Evolutionary conservation across 2,888 invertebrate species (phyloP).

Genomic region (Odontomyia ornata): DNA sequence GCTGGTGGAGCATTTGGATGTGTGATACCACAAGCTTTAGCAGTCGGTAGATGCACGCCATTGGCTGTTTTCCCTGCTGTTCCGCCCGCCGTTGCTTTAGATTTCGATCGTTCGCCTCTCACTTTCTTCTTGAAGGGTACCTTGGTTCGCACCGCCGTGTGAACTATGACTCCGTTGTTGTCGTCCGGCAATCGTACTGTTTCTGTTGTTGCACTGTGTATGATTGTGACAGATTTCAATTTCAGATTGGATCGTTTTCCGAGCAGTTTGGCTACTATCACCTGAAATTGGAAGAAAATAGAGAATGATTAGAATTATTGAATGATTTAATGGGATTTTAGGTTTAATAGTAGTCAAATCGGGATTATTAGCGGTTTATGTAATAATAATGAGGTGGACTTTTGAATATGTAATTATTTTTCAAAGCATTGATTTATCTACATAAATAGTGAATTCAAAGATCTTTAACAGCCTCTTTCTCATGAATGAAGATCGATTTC

Average conservation of each 20-base stretch:
- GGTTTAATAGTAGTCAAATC: too few species aligned
- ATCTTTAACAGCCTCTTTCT: too few species aligned
- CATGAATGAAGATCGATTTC: too few species aligned
- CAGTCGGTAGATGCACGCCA: background rate
- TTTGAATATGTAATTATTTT: too few species aligned
- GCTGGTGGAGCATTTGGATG: background rate
- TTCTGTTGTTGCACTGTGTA: conserved; percentile 89
- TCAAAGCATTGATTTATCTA: too few species aligned
- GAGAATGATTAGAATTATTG: background rate
- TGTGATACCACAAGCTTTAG: background rate
- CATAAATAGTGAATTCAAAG: too few species aligned
- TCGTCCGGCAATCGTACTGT: conserved; percentile 84
- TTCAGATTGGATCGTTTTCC: conserved; percentile 83
- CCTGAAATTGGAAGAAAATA: conserved; percentile 65
- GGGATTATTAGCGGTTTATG: too few species aligned
- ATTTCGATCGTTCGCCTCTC: conserved; percentile 59
- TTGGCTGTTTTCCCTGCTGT: conserved; percentile 44
- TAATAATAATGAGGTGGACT: too few species aligned
- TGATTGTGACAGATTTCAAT: conserved; percentile 86
- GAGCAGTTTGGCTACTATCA: conserved; percentile 81
- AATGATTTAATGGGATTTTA: too few species aligned
- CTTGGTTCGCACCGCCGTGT: conserved; percentile 86
- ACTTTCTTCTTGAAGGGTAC: conserved; percentile 88
- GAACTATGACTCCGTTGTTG: conserved; percentile 79
- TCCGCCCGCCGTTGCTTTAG: conserved; percentile 53